phyloP scores from a whole-genome alignment of 1,140 invertebrate genomes.

The Brachionus plicatilis region DNA sequence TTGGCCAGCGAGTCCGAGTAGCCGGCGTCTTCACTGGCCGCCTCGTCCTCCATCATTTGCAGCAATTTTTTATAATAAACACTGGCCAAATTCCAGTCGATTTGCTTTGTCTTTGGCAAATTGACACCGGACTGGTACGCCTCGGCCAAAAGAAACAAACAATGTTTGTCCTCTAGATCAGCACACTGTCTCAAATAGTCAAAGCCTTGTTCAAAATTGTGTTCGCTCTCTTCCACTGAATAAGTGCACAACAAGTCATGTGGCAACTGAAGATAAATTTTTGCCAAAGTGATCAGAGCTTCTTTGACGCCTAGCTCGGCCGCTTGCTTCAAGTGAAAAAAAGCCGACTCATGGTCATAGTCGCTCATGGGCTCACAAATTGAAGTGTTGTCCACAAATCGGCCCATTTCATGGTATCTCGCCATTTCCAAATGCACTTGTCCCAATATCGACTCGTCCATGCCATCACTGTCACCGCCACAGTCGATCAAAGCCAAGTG shows the following conservation, averaged over 20 bases:
- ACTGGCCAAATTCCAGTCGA: not conserved
- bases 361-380: conserved; percentile 33
- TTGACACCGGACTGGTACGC: conserved; percentile 58
- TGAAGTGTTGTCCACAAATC: conserved; percentile 52
- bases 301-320: conserved; percentile 60
- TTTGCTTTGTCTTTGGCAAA: conserved; percentile 45
- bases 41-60: conserved; percentile 55
- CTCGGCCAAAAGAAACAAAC: conserved; percentile 60
- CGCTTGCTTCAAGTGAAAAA: conserved; percentile 60
- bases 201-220: conserved; percentile 53
- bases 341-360: conserved; percentile 58
- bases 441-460: conserved; percentile 41
- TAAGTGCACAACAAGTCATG: conserved; percentile 58
- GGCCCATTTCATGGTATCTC: conserved; percentile 61
- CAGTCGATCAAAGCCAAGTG: not conserved
- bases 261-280: conserved; percentile 57
- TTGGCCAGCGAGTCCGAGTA: conserved; percentile 47
- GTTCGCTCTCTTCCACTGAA: conserved; percentile 47
- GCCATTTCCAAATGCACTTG: conserved; percentile 62
- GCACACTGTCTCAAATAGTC: conserved; percentile 58
- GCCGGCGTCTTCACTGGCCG: conserved; percentile 55
- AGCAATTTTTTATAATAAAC: conserved; percentile 51
- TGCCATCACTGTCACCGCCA: too few relatives aligned
- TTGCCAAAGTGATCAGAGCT: conserved; percentile 58
- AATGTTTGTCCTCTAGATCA: conserved; percentile 57